Evolutionary conservation across 2,797 vertebrate species (phyloP).

Genomic region (Labeo calbasu): DNA sequence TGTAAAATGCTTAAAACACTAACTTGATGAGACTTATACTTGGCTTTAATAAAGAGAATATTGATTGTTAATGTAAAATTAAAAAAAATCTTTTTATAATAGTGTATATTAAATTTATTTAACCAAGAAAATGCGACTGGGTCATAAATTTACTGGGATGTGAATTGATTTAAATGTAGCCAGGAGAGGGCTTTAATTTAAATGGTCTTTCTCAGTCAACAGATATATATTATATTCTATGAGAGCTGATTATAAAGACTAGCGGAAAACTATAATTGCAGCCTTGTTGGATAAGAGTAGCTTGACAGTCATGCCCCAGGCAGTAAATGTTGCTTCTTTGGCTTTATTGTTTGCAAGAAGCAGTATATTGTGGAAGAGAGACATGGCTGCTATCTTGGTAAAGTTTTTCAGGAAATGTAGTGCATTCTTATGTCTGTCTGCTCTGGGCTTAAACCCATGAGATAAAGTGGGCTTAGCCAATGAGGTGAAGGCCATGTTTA

Average conservation of each 20-base stretch:
- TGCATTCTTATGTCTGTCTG: slow-evolving; percentile 41
- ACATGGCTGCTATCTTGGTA: slow-evolving; percentile 19
- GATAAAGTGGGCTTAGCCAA: slow-evolving; percentile 26
- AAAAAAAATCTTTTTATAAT: too few species aligned
- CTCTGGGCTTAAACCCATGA: slow-evolving; percentile 32
- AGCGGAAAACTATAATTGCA: neutral
- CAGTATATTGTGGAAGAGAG: slow-evolving; percentile 4
- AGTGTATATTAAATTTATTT: too few species aligned
- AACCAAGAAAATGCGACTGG: too few species aligned
- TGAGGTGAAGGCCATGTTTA: slow-evolving; percentile 38
- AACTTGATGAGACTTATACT: too few species aligned
- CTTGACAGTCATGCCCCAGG: neutral
- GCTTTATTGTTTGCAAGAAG: slow-evolving; percentile 10
- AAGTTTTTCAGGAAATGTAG: slow-evolving; percentile 34
- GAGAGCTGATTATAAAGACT: slow-evolving; percentile 2
- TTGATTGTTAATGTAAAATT: too few species aligned
- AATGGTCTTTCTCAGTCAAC: neutral
- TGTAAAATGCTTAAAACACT: too few species aligned
- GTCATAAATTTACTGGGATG: too few species aligned
- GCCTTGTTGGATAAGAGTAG: neutral
- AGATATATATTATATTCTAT: neutral
- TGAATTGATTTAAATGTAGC: too few species aligned
- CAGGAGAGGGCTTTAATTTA: too few species aligned
- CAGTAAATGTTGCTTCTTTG: slow-evolving; percentile 4
- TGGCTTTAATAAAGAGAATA: too few species aligned